These are phyloP conservation scores for Caenorhabditis sp. DNA, from an alignment of 2,888 invertebrate species.

Conservation along the genomic window DNA sequence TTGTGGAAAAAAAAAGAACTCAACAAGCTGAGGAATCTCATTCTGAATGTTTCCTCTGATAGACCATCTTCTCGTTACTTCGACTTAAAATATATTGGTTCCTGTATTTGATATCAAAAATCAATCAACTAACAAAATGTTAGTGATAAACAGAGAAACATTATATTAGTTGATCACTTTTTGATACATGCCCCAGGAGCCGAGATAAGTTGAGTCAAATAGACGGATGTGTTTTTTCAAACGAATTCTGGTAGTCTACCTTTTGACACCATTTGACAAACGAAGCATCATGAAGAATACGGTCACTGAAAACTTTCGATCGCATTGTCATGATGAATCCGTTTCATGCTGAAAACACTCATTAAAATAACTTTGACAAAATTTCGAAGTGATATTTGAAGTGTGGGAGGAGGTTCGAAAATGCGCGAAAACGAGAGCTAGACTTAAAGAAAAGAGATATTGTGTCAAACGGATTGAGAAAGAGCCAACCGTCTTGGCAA, in stretches of 20 bases:
- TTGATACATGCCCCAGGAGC: too few species aligned
- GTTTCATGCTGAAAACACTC: constrained; percentile 43
- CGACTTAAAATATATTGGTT: too few species aligned
- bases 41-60: not conserved
- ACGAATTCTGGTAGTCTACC: too few species aligned
- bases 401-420: constrained; percentile 18
- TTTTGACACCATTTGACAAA: constrained; percentile 47
- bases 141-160: too few species aligned
- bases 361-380: not conserved
- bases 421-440: constrained; percentile 36
- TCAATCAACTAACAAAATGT: too few species aligned
- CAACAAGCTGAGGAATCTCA: too few species aligned
- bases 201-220: too few species aligned
- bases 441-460: constrained; percentile 37
- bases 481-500: constrained; percentile 18
- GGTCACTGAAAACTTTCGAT: constrained; percentile 22
- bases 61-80: too few species aligned
- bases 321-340: constrained; percentile 42
- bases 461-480: constrained; percentile 47
- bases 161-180: too few species aligned
- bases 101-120: too few species aligned
- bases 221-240: too few species aligned
- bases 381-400: constrained; percentile 9
- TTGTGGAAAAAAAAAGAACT: too few species aligned
- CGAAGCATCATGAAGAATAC: constrained; percentile 13